These are phyloP conservation scores for Tribolium castaneum DNA, from an alignment of 1,140 invertebrate species.

Conservation along the genomic window DNA sequence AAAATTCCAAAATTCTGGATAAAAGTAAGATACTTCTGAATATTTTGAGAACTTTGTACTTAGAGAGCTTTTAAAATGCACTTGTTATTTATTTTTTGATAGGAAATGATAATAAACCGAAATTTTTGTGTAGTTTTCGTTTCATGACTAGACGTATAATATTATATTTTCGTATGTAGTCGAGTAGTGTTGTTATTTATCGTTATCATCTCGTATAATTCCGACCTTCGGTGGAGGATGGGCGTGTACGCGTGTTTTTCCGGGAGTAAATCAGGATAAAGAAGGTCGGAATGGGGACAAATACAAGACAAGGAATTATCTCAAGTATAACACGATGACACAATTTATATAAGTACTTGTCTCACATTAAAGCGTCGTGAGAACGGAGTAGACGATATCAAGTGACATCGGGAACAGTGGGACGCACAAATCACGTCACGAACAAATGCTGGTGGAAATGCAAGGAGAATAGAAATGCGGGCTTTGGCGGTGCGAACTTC, in stretches of 20 bases:
- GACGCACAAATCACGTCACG: conserved; percentile 63
- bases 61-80: no score
- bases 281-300: conserved; percentile 38
- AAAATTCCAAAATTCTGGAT: no score
- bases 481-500: conserved; percentile 57
- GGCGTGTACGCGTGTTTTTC: conserved; percentile 19
- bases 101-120: no score
- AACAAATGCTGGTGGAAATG: conserved; percentile 62
- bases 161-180: no score
- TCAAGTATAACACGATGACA: conserved; percentile 57
- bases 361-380: conserved; percentile 55
- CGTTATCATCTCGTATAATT: no score
- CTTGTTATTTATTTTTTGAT: no score
- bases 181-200: no score
- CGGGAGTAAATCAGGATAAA: conserved; percentile 47
- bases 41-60: no score
- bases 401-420: conserved; percentile 55
- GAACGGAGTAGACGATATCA: conserved; percentile 55
- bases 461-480: conserved; percentile 62
- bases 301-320: conserved; percentile 55
- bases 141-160: no score
- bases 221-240: background rate
- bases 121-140: no score
- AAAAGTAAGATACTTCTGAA: no score
- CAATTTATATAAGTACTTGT: conserved; percentile 59